Base-by-base conservation (phyloP, 1,140 invertebrate genomes). In the Halesus radiatus region DNA sequence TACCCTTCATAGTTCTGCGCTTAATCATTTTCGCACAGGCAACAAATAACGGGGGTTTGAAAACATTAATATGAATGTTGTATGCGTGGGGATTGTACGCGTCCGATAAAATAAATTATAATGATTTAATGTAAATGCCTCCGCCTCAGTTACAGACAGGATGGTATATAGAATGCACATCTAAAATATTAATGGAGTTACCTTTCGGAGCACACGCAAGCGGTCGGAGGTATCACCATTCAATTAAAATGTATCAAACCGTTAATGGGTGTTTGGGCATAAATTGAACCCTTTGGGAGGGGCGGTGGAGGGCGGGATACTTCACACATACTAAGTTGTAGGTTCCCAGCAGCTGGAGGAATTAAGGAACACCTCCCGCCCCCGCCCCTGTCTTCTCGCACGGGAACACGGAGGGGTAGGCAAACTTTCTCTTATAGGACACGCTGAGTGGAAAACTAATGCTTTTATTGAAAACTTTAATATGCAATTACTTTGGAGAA, bases 201-300 rank as follows among this genome's bases (percentile, higher is more conserved):
- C 52, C 37, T 13, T 50, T 20, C n/a, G 68, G 37, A 20, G 13
- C 68, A 20, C 72, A 73, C 72, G 78, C 18, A 56, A 23, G 68
- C 62, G 45, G 32, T 23, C 8, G 16, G 64, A 45, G 20, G 64
- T 68, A 68, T 68, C 64, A 45, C 64, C 64, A 68, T 68, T 68
- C 64, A 68, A 68, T 68, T 68, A 68, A 68, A 68, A 68, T 68
- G 32, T 68, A 68, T 32, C 29, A 68, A 68, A 68, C 64, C 64
- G 16, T 37, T 68, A 68, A 68, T 45, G 64, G 64, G 29, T 45
- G 50, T 68, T 23, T n/a, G 64, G 64, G 26, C 22, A 45, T 68
- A 68, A 68, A 68, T 32, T 22, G 64, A 20, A 68, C 32, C 64
- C 32, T 22, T 10, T 7, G 64, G 32, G 26, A 68, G 32, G 16